Conservation (phyloP, 2,888 invertebrate species). For the Crematogaster levior region DNA sequence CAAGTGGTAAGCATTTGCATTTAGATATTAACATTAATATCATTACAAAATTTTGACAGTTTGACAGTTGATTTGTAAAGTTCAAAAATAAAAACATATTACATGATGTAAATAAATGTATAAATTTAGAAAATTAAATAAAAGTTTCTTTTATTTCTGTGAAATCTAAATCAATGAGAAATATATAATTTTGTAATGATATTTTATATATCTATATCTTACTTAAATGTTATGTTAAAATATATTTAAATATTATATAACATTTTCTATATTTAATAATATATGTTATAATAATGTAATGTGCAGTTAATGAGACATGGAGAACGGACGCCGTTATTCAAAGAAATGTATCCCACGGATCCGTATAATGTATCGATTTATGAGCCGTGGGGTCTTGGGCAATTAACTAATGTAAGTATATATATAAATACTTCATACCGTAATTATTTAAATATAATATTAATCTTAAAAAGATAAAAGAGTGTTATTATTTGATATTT, state of each 20-base stretch:
- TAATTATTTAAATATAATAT: not conserved
- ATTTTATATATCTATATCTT: not conserved
- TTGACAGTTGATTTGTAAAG: not conserved
- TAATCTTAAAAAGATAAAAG: not conserved
- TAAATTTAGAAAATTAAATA: not conserved
- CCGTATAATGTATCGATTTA: conserved; percentile 84
- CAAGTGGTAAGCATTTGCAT: conserved; percentile 62
- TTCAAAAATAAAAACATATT: not conserved
- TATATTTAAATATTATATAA: not conserved
- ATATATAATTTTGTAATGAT: not conserved
- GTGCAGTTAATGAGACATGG: conserved; percentile 86
- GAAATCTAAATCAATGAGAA: not conserved
- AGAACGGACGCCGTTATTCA: conserved; percentile 78
- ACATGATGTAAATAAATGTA: not conserved
- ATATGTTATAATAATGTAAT: too few species aligned
- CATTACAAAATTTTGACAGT: not conserved
- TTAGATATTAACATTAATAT: not conserved
- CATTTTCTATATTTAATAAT: too few species aligned
- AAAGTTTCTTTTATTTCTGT: not conserved
- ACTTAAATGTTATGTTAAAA: not conserved
- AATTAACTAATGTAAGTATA: conserved; percentile 86
- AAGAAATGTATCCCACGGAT: conserved; percentile 86
- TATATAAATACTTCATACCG: not conserved
- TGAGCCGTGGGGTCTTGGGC: conserved; percentile 87
- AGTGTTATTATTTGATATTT: not conserved